Conservation (phyloP, 2,113 vertebrate genomes). For the Psophia crepitans region DNA sequence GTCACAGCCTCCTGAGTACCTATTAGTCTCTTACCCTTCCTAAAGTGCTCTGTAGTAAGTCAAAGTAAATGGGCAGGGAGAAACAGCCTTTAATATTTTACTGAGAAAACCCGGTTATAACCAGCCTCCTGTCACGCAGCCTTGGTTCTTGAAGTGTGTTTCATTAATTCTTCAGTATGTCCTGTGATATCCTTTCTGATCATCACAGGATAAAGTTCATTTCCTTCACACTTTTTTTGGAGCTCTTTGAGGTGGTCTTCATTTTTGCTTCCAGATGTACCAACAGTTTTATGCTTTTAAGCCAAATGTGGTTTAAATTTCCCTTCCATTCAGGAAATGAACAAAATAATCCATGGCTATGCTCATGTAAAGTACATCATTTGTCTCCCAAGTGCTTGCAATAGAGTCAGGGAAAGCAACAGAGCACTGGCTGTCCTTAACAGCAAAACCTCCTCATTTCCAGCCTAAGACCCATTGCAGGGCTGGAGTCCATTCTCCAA, state of each 20-base stretch:
- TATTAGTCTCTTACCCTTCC: slow-evolving; percentile 16
- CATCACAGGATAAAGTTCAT: slow-evolving; percentile 6
- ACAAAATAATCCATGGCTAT: slow-evolving; percentile 19
- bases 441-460: neutral
- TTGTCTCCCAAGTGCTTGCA: slow-evolving; percentile 17
- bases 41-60: slow-evolving; percentile 18
- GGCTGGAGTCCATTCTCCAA: neutral
- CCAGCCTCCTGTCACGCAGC: neutral
- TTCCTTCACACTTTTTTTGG: slow-evolving; percentile 54
- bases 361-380: slow-evolving; percentile 26
- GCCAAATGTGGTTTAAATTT: slow-evolving; percentile 45
- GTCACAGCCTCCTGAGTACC: neutral
- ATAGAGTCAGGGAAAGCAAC: neutral
- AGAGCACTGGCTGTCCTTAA: neutral
- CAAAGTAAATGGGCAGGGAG: slow-evolving; percentile 29
- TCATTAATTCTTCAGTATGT: slow-evolving; percentile 52
- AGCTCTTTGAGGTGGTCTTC: slow-evolving; percentile 53
- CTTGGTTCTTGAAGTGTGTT: slow-evolving; percentile 22
- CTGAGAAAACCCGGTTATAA: slow-evolving; percentile 13
- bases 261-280: slow-evolving; percentile 54
- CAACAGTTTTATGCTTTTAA: neutral
- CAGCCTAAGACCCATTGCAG: neutral
- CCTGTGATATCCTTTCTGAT: slow-evolving; percentile 32
- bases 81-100: slow-evolving; percentile 51
- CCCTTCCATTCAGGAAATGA: slow-evolving; percentile 39